phyloP scores from a whole-genome alignment of 2,797 vertebrate species.

The Vultur gryphus region DNA sequence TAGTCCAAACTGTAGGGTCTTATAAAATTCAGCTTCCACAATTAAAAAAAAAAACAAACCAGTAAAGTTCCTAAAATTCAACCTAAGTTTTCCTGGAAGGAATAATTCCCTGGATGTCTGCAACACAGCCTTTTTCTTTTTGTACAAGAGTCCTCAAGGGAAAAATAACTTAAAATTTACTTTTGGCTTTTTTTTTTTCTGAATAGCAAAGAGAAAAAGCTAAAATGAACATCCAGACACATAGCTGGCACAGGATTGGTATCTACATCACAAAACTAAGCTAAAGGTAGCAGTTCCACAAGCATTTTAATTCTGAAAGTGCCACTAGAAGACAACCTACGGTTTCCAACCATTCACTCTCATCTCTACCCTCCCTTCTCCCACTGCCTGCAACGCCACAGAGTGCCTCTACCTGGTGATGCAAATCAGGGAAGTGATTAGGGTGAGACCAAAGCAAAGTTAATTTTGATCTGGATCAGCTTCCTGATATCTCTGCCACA shows the following conservation, averaged over 20 bases:
- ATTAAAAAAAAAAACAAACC: neutral
- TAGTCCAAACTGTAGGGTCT: neutral
- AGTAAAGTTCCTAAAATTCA: neutral
- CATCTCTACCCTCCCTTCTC: neutral
- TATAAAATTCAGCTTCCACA: neutral
- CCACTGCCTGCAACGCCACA: neutral
- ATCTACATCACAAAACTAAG: neutral
- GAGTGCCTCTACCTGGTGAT: neutral
- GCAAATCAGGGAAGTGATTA: neutral
- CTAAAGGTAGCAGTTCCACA: neutral
- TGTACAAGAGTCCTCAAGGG: neutral
- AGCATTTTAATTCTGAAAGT: neutral
- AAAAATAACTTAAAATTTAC: neutral
- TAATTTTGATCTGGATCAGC: neutral
- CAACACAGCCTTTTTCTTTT: neutral
- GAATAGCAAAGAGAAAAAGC: neutral
- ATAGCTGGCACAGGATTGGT: accelerated
- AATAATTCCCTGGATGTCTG: neutral
- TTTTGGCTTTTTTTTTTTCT: neutral
- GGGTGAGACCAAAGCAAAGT: neutral
- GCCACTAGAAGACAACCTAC: neutral
- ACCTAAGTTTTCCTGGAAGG: neutral
- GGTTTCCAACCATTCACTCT: neutral
- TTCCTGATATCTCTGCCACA: neutral
- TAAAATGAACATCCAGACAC: neutral